A percentile compares a stretch with the other conserved stretches of the same genome.
These are phyloP conservation scores for Leptoclinus maculatus DNA, from an alignment of 2,797 vertebrate species.

Conservation along the genomic window DNA sequence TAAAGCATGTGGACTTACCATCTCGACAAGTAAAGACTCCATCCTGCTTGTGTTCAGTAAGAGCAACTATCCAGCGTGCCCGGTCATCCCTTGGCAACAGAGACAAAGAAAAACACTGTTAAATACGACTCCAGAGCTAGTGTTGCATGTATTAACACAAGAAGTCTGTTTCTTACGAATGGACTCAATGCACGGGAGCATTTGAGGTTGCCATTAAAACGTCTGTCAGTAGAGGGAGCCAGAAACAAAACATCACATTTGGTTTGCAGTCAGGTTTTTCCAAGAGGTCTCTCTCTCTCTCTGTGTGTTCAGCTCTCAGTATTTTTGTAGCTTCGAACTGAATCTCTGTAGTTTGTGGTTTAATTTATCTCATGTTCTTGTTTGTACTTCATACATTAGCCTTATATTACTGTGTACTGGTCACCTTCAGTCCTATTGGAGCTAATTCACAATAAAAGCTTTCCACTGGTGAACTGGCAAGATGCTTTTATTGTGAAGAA, in stretches of 20 bases:
- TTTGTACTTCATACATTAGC: not conserved
- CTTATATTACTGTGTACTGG: not conserved
- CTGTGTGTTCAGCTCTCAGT: not conserved
- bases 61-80: slow-evolving; percentile 90
- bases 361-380: not conserved
- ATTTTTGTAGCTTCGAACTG: not conserved
- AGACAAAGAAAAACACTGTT: not conserved
- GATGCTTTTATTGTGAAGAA: slow-evolving; percentile 1
- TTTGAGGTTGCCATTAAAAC: not conserved
- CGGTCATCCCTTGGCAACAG: slow-evolving; percentile 87
- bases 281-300: not conserved
- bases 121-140: not conserved
- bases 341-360: not conserved
- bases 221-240: slow-evolving; percentile 68
- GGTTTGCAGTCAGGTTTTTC: not conserved
- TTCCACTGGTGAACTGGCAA: not conserved
- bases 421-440: not conserved
- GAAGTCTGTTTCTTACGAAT: not conserved
- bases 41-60: slow-evolving; percentile 81
- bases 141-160: not conserved
- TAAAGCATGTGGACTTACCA: slow-evolving; percentile 75
- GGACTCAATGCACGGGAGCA: not conserved
- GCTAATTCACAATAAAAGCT: not conserved
- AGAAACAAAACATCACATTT: slow-evolving; percentile 32
- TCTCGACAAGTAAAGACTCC: slow-evolving; percentile 78